Conservation (phyloP, 2,797 vertebrate species). For the Notamacropus eugenii region DNA sequence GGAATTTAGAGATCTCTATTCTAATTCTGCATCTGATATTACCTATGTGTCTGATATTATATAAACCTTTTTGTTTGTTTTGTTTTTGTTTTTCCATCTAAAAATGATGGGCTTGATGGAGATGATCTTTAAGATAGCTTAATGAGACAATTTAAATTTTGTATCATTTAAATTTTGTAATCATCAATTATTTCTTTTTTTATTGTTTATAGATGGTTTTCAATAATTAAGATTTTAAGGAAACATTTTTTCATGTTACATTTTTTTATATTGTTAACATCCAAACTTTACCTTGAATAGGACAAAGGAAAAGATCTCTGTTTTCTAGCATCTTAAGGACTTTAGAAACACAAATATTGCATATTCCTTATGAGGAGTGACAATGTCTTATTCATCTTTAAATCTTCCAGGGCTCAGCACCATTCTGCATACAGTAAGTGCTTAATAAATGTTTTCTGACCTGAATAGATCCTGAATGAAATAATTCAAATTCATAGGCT, state of each 20-base stretch:
- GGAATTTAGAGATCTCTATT: not conserved
- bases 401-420: not conserved
- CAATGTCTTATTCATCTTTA: not conserved
- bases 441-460: not conserved
- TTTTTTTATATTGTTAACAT: not conserved
- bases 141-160: not conserved
- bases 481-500: constrained; percentile 3
- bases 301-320: not conserved
- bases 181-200: not conserved
- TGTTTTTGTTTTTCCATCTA: not conserved
- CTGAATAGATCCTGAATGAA: not conserved
- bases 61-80: too few species aligned
- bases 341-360: not conserved
- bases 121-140: not conserved
- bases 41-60: not conserved
- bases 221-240: not conserved
- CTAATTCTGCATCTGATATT: not conserved
- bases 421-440: not conserved
- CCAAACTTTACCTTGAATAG: not conserved
- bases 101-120: not conserved
- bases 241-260: not conserved
- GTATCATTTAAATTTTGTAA: not conserved
- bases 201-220: not conserved
- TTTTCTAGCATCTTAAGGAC: constrained; percentile 7
- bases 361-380: not conserved